Conservation (phyloP, 2,888 invertebrate genomes). For the Silvanus unidentatus region DNA sequence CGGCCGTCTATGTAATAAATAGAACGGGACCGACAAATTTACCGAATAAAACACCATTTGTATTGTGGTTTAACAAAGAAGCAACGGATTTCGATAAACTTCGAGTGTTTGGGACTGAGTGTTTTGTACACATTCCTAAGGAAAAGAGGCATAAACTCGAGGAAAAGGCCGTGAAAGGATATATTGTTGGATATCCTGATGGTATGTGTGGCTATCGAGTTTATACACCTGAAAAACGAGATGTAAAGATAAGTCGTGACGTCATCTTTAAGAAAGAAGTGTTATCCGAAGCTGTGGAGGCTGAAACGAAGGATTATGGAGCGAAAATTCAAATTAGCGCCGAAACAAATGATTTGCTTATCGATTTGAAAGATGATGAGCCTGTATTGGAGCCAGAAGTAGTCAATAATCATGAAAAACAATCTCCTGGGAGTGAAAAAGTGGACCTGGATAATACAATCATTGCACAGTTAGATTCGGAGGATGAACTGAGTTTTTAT, state of each 20-base stretch:
- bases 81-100: conserved; percentile 10
- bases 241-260: conserved; percentile 18
- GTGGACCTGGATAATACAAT: no score
- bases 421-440: no score
- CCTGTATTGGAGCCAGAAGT: no score
- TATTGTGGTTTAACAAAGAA: conserved; percentile 11
- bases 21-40: conserved; percentile 15
- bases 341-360: not conserved
- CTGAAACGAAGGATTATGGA: not conserved
- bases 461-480: no score
- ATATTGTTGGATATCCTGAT: conserved; percentile 19
- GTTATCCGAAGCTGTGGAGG: not conserved
- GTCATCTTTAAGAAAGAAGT: conserved; percentile 17
- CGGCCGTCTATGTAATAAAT: conserved; percentile 17
- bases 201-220: conserved; percentile 19
- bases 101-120: conserved; percentile 20
- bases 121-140: conserved; percentile 21
- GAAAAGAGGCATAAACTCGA: conserved; percentile 19
- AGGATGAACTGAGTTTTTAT: no score
- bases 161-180: conserved; percentile 16
- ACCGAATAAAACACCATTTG: conserved; percentile 12
- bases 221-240: conserved; percentile 15
- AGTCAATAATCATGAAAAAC: no score
- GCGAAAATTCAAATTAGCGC: not conserved
- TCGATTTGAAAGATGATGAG: no score